Evolutionary conservation across 1,140 invertebrate species (phyloP), one percentile per base, ranked within the genome.

Genomic region (Portunus trituberculatus): DNA sequence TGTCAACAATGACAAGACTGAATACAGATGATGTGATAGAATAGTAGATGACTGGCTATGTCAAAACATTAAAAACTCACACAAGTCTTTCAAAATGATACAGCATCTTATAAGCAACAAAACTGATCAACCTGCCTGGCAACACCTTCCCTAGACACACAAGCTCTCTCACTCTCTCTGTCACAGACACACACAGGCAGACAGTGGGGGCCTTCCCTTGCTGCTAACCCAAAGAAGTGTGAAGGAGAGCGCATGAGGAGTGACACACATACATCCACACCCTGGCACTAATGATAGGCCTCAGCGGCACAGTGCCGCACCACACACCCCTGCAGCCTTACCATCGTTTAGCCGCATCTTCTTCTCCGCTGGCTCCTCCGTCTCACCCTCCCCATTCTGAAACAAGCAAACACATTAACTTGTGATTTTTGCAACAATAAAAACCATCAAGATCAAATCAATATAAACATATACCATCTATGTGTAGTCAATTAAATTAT

Each of bases 281-380:
- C 67, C 67, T n/a, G 67, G 67, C n/a, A n/a, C 52, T 59, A 59
- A 20, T 59, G 52, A 20, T 59, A 20, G 52, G 52, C 52, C 52
- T 25, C 52, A 59, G 52, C 52, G 52, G 52, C 52, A 12, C 67
- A n/a, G 16, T 12, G 67, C 67, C 67, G 1, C 67, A 76, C 67
- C 67, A n/a, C 67, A 76, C 67, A n/a, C 67, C 67, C 16, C 25
- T 16, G 52, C 90, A 67, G 28, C 90, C 90, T 91, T 91, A 91
- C 90, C 90, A 16, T 91, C 90, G 67, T 91, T 91, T 31, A 91
- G 32, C 32, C 90, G 59, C 90, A 91, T 91, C 29, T 91, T 91
- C 52, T 91, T 91, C 29, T 91, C 90, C 12, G 52, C 90, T 4
- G 90, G 90, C 46, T 91, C 90, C 59, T 76, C 52, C 31, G 67